phyloP scores from a whole-genome alignment of 2,113 vertebrate genomes.

The Synodontis membranacea region DNA sequence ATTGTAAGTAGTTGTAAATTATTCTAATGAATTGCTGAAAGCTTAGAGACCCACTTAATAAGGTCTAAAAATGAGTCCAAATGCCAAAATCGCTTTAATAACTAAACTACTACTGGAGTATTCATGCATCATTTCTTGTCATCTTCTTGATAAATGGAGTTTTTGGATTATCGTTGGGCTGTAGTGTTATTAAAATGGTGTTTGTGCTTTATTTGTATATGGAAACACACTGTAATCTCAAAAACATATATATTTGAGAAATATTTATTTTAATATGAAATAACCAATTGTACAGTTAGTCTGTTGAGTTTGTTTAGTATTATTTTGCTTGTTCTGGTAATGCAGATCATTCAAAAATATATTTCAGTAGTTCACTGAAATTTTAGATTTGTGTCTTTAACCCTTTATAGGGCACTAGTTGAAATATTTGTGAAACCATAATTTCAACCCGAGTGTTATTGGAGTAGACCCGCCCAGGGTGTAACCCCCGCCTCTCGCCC shows the following conservation, averaged over 20 bases:
- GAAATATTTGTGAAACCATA: too few relatives aligned
- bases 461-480: too few relatives aligned
- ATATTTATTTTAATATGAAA: neutral
- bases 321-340: neutral
- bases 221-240: neutral
- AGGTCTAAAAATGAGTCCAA: neutral
- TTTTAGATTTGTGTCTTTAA: neutral
- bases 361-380: neutral
- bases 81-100: neutral
- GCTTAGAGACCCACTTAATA: neutral
- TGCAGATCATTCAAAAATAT: neutral
- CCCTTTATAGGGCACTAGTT: too few relatives aligned
- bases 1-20: neutral
- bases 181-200: neutral
- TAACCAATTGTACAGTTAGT: neutral
- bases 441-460: too few relatives aligned
- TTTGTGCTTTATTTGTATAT: neutral
- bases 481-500: too few relatives aligned
- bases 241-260: neutral
- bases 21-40: neutral
- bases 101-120: neutral
- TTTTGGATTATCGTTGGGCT: neutral
- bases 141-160: neutral
- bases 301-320: neutral
- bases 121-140: neutral